Conservation (phyloP, 2,113 vertebrate genomes). For the Oceanites oceanicus region DNA sequence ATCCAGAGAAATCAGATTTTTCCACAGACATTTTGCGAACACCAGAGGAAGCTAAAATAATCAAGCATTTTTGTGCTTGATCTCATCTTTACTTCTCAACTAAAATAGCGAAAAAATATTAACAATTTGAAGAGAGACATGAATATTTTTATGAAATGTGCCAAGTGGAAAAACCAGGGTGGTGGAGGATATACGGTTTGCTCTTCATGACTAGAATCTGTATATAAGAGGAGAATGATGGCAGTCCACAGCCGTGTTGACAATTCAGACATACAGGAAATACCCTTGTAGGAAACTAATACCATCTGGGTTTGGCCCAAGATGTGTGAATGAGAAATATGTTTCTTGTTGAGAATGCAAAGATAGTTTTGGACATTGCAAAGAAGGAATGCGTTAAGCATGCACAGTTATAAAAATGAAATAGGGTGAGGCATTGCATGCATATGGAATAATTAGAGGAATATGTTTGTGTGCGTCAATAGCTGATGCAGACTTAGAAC, state of each 20-base stretch:
- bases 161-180: constrained; percentile 63
- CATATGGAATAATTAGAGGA: constrained; percentile 59
- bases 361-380: constrained; percentile 60
- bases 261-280: constrained; percentile 57
- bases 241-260: constrained; percentile 40
- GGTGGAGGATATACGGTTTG: constrained; percentile 61
- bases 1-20: neutral
- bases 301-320: constrained; percentile 66
- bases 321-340: constrained; percentile 65
- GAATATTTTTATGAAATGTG: constrained; percentile 38
- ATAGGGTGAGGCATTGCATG: constrained; percentile 51
- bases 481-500: constrained; percentile 23
- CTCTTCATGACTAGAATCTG: constrained; percentile 62
- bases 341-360: constrained; percentile 62
- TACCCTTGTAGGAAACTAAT: constrained; percentile 57
- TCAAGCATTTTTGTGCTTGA: neutral
- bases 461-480: constrained; percentile 46
- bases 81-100: neutral
- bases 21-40: neutral
- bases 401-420: constrained; percentile 63
- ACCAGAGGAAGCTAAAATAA: neutral
- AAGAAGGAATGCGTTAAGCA: constrained; percentile 46
- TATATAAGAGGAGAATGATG: constrained; percentile 53
- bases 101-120: constrained; percentile 28
- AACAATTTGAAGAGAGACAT: constrained; percentile 33